Conservation (phyloP, 2,113 vertebrate genomes). For the Sinocyclocheilus anshuiensis region DNA sequence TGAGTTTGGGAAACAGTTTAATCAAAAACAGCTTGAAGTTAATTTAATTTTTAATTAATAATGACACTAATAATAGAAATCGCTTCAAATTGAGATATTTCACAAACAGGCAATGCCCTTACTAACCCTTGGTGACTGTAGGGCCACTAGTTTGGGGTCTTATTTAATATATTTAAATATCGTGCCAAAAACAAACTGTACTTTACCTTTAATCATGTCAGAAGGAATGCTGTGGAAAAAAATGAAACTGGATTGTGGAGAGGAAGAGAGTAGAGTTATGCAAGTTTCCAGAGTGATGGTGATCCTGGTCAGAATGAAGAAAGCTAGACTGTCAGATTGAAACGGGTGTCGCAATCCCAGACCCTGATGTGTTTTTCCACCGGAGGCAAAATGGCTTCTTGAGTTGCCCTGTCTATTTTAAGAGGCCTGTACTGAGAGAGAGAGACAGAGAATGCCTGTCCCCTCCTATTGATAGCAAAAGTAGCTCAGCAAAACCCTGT, state of each 20-base stretch:
- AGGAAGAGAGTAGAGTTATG: neutral
- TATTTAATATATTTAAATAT: neutral
- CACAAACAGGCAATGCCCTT: neutral
- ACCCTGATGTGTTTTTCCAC: slow-evolving; percentile 61
- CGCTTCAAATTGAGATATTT: neutral
- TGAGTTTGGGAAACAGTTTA: neutral
- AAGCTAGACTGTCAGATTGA: slow-evolving; percentile 47
- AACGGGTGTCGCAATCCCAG: slow-evolving; percentile 66
- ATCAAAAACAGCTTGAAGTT: neutral
- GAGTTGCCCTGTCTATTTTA: slow-evolving; percentile 59
- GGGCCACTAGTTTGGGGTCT: too few relatives aligned
- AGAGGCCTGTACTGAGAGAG: slow-evolving; percentile 16
- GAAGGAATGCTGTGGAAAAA: slow-evolving; percentile 9
- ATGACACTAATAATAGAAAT: neutral
- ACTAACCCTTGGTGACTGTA: neutral
- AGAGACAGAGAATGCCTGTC: neutral
- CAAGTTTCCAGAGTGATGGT: slow-evolving; percentile 14
- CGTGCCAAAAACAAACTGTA: neutral
- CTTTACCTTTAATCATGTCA: slow-evolving; percentile 30
- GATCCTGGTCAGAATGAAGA: slow-evolving; percentile 25
- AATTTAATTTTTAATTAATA: neutral
- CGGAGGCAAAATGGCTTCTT: slow-evolving; percentile 47
- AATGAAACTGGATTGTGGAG: neutral
- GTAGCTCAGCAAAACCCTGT: slow-evolving; percentile 6
- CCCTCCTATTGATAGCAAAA: neutral